Evolutionary conservation across 2,797 vertebrate genomes (phyloP).

Genomic region (Myoxocephalus aenaeus): DNA sequence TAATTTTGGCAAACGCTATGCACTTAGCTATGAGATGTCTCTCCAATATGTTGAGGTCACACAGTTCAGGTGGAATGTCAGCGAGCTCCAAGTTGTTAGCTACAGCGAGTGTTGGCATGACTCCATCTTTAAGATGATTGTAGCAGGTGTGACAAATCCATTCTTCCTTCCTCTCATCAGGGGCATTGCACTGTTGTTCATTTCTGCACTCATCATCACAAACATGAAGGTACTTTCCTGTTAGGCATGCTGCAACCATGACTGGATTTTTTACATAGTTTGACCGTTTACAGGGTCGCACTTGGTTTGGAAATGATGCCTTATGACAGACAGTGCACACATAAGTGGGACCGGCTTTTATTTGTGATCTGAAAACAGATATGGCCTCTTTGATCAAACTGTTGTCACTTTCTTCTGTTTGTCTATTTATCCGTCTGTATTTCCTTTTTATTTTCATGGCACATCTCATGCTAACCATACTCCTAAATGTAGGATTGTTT

Average conservation of each 20-base stretch:
- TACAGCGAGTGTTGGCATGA: neutral
- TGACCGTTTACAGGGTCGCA: neutral
- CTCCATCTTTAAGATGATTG: neutral
- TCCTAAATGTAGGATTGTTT: neutral
- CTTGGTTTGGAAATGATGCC: constrained; percentile 23
- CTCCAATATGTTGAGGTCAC: neutral
- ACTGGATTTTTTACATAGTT: neutral
- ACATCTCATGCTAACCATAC: neutral
- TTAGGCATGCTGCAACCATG: neutral
- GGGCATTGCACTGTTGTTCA: neutral
- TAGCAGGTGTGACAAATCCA: neutral
- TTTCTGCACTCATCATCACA: neutral
- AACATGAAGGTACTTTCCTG: neutral
- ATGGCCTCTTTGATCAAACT: neutral
- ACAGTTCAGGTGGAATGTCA: constrained; percentile 1
- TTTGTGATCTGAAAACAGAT: neutral
- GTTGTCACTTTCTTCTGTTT: neutral
- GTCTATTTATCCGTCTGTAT: neutral
- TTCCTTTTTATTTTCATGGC: constrained; percentile 6
- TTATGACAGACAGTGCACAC: constrained; percentile 2
- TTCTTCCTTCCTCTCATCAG: neutral
- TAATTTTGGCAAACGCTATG: neutral
- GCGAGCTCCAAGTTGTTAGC: neutral
- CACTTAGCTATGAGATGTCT: neutral
- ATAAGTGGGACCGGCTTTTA: neutral